Conservation (phyloP, 2,888 invertebrate genomes). For the Leucophenga montana region DNA sequence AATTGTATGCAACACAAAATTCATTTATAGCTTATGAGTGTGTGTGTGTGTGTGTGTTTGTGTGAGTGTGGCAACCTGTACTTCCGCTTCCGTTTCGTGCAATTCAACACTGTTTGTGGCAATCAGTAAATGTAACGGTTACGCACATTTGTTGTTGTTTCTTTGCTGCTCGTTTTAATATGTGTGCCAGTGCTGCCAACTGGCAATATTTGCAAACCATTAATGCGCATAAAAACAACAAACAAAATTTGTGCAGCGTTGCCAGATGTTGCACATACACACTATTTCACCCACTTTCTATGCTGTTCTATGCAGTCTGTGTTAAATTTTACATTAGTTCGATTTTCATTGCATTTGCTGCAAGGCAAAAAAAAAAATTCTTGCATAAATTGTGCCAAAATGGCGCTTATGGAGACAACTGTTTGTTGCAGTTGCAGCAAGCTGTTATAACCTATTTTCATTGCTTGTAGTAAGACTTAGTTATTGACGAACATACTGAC, state of each 20-base stretch:
- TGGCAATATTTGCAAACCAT: constrained; percentile 3
- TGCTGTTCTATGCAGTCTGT: constrained; percentile 9
- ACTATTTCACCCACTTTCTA: constrained; percentile 23
- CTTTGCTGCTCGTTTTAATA: constrained; percentile 18
- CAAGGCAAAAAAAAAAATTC: constrained; percentile 30
- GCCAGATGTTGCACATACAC: constrained; percentile 38
- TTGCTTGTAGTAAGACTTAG: too few species aligned
- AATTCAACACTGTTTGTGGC: neutral
- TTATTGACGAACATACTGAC: too few species aligned
- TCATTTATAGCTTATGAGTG: constrained; percentile 27
- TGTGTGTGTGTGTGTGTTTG: neutral
- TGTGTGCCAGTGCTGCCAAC: constrained; percentile 22
- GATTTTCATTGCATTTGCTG: constrained; percentile 65
- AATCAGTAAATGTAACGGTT: constrained; percentile 7
- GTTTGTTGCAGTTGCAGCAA: neutral
- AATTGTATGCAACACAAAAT: constrained; percentile 59
- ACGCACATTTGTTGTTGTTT: neutral
- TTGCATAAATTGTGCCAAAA: constrained; percentile 45
- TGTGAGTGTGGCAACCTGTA: neutral
- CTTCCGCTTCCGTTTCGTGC: constrained; percentile 18
- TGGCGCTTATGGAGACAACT: constrained; percentile 32
- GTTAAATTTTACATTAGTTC: constrained; percentile 60
- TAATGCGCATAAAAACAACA: constrained; percentile 5
- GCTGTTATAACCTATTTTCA: too few species aligned
- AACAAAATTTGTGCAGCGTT: constrained; percentile 48